Base-by-base conservation (phyloP, 2,888 invertebrate species). In the Eupsilia transversa region DNA sequence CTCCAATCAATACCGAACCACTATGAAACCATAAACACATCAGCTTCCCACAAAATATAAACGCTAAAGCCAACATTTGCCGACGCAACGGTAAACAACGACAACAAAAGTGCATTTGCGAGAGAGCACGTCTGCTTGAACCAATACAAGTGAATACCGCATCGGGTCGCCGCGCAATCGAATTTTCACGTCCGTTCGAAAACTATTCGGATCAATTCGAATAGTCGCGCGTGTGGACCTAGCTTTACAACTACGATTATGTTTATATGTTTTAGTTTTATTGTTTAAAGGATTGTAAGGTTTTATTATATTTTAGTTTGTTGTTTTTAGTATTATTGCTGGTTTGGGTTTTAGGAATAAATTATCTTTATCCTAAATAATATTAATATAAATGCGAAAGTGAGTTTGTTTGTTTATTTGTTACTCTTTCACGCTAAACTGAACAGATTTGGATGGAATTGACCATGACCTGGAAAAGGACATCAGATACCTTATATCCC, bases 61-160 rank as follows among this genome's bases (percentile, higher is more conserved):
- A 87, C 79, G 73, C 76, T 83, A 83, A 86, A 85, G 76, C 86
- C 85, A 84, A 80, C 82, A 76, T 86, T 71, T 85, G 76, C 87
- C 83, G 87, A 86, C 84, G 84, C 84, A 77, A 85, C 86, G 83
- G 87, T 89, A 89, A 89, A 88, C 89, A 89, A 89, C 87, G 88
- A 87, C 90, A 87, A 74, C 82, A 86, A 89, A 91, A 91, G 90
- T 91, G 91, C 91, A 91, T 91, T 90, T 91, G 83, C 87, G 81
- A 79, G 74, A 71, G 78, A 80, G 85, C 89, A 86, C 85, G 87
- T 86, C 79, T 83, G 85, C 79, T 75, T 79, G 75, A 80, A 87
- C 84, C 86, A 88, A 90, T 89, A 86, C 86, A 79, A 86, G 78
- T 75, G 83, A 84, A 87, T 79, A 82, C 83, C 78, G 80, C 82